These are phyloP conservation scores for Gymnoscopelus microlampas DNA, from an alignment of 2,797 vertebrate genomes.

Conservation along the genomic window DNA sequence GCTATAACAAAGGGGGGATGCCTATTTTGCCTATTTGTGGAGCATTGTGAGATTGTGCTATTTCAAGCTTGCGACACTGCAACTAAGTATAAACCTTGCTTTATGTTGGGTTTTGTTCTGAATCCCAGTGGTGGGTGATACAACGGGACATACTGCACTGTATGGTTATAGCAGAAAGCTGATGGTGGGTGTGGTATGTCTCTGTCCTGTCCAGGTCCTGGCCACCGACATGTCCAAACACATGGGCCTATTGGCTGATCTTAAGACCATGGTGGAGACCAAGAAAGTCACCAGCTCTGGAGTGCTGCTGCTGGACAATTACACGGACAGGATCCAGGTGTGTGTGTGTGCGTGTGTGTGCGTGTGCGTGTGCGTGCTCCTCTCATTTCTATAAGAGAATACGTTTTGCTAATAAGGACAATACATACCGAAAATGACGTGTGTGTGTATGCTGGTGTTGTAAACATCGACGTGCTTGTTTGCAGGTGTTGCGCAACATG, in stretches of 20 bases:
- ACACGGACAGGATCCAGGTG: conserved; percentile 98
- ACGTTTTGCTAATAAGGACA: background rate
- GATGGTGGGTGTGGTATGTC: background rate
- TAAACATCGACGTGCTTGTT: background rate
- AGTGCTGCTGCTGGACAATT: conserved; percentile 97
- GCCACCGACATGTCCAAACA: conserved; percentile 99
- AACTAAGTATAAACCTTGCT: no score
- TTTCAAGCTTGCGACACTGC: no score
- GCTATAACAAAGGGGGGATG: no score
- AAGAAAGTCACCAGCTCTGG: conserved; percentile 99
- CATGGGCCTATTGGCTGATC: conserved; percentile 95
- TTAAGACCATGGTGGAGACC: conserved; percentile 99
- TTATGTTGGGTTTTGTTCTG: no score
- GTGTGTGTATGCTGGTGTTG: background rate
- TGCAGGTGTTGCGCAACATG: conserved; percentile 96
- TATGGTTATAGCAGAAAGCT: background rate
- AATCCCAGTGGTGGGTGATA: no score
- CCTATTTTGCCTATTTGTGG: no score
- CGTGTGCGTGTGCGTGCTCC: no score
- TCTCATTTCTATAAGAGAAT: no score
- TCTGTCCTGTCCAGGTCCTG: conserved; percentile 83
- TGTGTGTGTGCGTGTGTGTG: background rate
- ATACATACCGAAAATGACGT: background rate
- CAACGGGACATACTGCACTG: no score
- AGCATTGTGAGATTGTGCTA: no score